A percentile compares a stretch with the other conserved stretches of the same genome.
Conservation (phyloP, 2,888 invertebrate species). For the Rhaphigaster nebulosa region DNA sequence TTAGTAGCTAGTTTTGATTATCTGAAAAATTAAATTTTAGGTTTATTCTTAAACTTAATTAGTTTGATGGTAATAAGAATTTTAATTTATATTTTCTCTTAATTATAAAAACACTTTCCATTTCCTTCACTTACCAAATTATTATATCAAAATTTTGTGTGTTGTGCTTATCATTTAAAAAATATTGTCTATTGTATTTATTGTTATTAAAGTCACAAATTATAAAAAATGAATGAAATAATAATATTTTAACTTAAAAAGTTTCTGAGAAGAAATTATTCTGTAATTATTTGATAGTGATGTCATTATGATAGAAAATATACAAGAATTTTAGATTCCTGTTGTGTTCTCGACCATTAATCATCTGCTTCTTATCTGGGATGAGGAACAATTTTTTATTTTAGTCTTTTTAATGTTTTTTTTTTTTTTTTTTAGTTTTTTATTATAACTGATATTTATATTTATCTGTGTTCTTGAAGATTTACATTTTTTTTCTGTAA, state of each 20-base stretch:
- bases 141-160: neutral
- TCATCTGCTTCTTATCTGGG: neutral
- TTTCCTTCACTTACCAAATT: neutral
- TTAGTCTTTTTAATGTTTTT: neutral
- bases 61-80: neutral
- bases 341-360: neutral
- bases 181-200: neutral
- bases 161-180: neutral
- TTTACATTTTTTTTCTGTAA: neutral
- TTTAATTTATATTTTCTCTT: neutral
- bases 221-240: neutral
- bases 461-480: neutral
- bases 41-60: neutral
- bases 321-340: neutral
- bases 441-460: neutral
- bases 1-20: neutral
- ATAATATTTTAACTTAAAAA: neutral
- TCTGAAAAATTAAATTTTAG: neutral
- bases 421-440: neutral
- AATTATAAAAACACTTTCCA: neutral
- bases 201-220: neutral
- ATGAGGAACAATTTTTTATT: neutral
- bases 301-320: neutral
- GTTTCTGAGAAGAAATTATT: neutral
- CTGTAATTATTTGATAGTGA: neutral